A percentile compares a stretch with the other conserved stretches of the same genome.
phyloP scores from a whole-genome alignment of 2,888 invertebrate genomes.

The Ommatoiulus sabulosus region DNA sequence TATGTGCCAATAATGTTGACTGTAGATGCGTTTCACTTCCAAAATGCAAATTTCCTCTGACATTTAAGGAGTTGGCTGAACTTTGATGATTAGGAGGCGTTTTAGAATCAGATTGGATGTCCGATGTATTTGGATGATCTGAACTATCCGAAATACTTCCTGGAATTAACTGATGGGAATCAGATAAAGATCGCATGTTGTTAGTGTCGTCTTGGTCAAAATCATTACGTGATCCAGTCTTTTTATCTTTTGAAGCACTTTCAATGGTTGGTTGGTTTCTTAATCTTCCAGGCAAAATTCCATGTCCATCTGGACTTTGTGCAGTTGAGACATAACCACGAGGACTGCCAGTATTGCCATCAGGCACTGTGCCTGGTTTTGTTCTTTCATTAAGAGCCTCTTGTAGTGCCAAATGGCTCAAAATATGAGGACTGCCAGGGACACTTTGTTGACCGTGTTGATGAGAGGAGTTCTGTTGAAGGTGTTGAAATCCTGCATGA shows the following conservation, averaged over 20 bases:
- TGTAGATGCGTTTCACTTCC: not conserved
- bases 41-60: constrained; percentile 49
- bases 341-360: not conserved
- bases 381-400: not conserved
- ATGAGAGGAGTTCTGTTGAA: not conserved
- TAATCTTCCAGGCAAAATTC: not conserved
- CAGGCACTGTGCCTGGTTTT: not conserved
- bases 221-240: not conserved
- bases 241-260: not conserved
- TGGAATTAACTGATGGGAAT: not conserved
- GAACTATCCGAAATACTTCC: constrained; percentile 3
- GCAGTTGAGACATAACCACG: not conserved
- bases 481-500: not conserved
- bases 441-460: not conserved
- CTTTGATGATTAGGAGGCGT: constrained; percentile 3
- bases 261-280: not conserved
- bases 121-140: not conserved
- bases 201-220: not conserved
- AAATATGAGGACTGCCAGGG: constrained; percentile 1
- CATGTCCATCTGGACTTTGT: constrained; percentile 25
- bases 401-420: not conserved
- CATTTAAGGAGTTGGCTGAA: not conserved
- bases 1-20: not conserved
- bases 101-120: constrained; percentile 5
- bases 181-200: not conserved